Percentiles rank a stretch among this genome's conserved stretches.
Evolutionary conservation across 1,140 invertebrate genomes (phyloP).

Genomic region (Stegodyphus dumicola): DNA sequence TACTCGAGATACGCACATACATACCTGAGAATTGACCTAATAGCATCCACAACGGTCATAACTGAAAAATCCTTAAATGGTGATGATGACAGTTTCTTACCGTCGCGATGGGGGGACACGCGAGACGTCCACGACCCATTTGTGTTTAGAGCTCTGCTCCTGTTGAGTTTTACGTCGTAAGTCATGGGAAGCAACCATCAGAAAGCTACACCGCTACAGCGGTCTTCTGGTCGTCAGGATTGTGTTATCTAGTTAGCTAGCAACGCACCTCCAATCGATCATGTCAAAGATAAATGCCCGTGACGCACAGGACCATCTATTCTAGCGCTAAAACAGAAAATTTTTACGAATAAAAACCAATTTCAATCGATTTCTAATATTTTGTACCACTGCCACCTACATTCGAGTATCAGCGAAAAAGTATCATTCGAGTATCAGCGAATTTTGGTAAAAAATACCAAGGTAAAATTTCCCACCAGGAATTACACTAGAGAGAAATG

Average conservation of each 20-base stretch:
- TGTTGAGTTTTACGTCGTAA: constrained; percentile 43
- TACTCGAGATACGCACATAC: neutral
- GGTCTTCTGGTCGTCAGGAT: constrained; percentile 29
- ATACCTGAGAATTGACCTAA: constrained; percentile 47
- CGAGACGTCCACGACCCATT: constrained; percentile 35
- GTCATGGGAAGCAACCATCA: constrained; percentile 34
- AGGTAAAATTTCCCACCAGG: no score
- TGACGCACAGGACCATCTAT: constrained; percentile 34
- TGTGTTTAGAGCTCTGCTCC: neutral
- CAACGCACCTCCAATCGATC: constrained; percentile 57
- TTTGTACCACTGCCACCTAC: no score
- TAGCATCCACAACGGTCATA: constrained; percentile 48
- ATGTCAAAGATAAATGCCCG: constrained; percentile 47
- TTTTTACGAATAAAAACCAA: neutral
- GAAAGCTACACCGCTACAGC: neutral
- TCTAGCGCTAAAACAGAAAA: constrained; percentile 11
- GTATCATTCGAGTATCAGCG: no score
- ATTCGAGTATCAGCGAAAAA: no score
- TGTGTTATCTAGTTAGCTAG: constrained; percentile 56
- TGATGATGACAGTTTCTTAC: constrained; percentile 39
- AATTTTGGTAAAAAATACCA: no score
- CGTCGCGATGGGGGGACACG: constrained; percentile 2
- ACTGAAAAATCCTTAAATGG: constrained; percentile 46
- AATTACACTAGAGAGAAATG: no score
- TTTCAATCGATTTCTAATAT: constrained; percentile 17